Evolutionary conservation across 2,888 invertebrate species (phyloP).

Genomic region (Adineta ricciae): DNA sequence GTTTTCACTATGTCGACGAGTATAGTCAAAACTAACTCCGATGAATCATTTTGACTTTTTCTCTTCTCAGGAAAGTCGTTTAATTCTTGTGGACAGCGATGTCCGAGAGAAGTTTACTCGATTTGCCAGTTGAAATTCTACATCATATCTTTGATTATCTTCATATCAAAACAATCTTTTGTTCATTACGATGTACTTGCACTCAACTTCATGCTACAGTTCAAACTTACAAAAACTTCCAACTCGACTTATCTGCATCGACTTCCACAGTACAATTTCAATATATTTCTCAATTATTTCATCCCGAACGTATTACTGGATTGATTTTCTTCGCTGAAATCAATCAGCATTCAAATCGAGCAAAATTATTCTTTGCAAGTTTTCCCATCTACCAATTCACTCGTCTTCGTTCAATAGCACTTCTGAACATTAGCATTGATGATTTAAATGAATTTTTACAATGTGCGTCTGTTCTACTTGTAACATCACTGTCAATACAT

Average conservation of each 20-base stretch:
- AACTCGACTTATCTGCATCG: background rate
- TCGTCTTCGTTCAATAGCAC: background rate
- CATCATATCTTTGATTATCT: background rate
- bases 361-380: background rate
- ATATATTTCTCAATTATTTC: background rate
- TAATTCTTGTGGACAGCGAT: background rate
- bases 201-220: background rate
- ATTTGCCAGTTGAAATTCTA: background rate
- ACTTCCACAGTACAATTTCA: background rate
- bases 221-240: background rate
- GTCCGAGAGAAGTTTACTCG: background rate
- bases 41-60: background rate
- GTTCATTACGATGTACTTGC: background rate
- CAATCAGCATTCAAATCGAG: too few species aligned
- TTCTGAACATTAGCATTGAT: background rate
- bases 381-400: background rate
- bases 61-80: too few species aligned
- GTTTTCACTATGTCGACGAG: too few species aligned
- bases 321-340: background rate
- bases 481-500: background rate
- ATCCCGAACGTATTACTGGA: background rate
- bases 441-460: background rate
- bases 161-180: background rate
- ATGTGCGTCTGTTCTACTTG: background rate
- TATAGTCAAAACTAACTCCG: too few species aligned